Evolutionary conservation across 2,888 invertebrate species (phyloP).

Genomic region (Zeuzera pyrina): DNA sequence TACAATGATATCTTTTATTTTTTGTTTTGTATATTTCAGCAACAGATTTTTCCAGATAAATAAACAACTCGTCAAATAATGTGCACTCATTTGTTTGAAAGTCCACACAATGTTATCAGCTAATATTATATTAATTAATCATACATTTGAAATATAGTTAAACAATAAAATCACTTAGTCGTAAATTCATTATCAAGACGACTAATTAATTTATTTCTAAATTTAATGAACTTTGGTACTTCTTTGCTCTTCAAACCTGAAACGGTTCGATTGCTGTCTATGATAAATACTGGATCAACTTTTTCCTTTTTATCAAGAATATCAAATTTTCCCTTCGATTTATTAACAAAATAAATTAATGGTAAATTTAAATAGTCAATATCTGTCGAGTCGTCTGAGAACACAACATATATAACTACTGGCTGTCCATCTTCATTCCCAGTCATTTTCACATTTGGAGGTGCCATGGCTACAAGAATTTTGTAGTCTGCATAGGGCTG

Average conservation of each 20-base stretch:
- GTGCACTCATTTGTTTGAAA: too few species aligned
- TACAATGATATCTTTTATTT: too few species aligned
- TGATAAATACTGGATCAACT: slow-evolving; percentile 37
- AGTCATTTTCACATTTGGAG: slow-evolving; percentile 34
- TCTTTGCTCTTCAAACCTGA: slow-evolving; percentile 50
- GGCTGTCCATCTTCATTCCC: slow-evolving; percentile 23
- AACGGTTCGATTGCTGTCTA: slow-evolving; percentile 51
- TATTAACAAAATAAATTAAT: slow-evolving; percentile 41
- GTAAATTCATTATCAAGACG: neutral
- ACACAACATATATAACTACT: slow-evolving; percentile 43
- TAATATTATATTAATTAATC: neutral
- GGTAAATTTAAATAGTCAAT: slow-evolving; percentile 30
- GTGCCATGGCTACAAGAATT: slow-evolving; percentile 50
- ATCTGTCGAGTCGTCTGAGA: slow-evolving; percentile 31
- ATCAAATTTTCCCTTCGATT: slow-evolving; percentile 16
- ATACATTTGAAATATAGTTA: neutral
- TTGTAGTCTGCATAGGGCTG: slow-evolving; percentile 41
- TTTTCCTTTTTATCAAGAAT: slow-evolving; percentile 19
- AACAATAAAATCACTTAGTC: neutral
- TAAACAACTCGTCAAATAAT: too few species aligned
- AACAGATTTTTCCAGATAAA: too few species aligned
- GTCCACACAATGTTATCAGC: too few species aligned
- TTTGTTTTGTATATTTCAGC: too few species aligned
- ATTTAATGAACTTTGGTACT: slow-evolving; percentile 40
- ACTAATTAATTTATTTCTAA: slow-evolving; percentile 37